phyloP scores from a whole-genome alignment of 2,113 vertebrate species.

The Sturnira hondurensis region DNA sequence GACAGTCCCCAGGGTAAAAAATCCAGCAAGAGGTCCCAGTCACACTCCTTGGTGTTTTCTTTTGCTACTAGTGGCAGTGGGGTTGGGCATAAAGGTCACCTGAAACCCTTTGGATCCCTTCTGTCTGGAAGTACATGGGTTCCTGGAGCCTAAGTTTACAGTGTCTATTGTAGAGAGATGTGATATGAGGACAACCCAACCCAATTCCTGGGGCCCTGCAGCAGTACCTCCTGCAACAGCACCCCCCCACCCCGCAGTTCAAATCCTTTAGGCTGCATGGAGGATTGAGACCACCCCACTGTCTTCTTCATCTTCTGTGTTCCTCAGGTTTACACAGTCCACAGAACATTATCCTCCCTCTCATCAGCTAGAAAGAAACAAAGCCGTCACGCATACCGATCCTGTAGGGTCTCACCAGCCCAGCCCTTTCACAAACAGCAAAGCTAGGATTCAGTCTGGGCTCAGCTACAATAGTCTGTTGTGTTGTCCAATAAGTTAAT shows the following conservation, averaged over 20 bases:
- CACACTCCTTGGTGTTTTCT: not conserved
- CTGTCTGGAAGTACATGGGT: not conserved
- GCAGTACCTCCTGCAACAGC: not conserved
- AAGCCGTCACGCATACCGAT: not conserved
- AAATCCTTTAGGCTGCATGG: not conserved
- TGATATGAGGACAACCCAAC: not conserved
- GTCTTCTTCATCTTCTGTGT: not conserved
- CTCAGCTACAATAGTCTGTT: not conserved
- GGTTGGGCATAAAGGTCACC: not conserved
- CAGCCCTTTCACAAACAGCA: not conserved
- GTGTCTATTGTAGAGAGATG: not conserved
- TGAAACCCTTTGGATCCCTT: not conserved
- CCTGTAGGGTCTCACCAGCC: not conserved
- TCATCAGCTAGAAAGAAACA: not conserved
- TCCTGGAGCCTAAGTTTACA: not conserved
- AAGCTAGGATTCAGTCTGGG: not conserved
- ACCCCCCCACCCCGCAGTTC: too few relatives aligned
- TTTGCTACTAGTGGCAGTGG: not conserved
- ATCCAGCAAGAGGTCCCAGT: not conserved
- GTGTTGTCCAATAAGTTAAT: not conserved
- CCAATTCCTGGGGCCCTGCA: too few relatives aligned
- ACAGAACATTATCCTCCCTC: not conserved
- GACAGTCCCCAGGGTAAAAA: not conserved
- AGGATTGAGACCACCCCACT: not conserved
- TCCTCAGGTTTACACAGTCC: not conserved